Evolutionary conservation across 2,888 invertebrate genomes (phyloP).

Genomic region (Drosophila macrospina): DNA sequence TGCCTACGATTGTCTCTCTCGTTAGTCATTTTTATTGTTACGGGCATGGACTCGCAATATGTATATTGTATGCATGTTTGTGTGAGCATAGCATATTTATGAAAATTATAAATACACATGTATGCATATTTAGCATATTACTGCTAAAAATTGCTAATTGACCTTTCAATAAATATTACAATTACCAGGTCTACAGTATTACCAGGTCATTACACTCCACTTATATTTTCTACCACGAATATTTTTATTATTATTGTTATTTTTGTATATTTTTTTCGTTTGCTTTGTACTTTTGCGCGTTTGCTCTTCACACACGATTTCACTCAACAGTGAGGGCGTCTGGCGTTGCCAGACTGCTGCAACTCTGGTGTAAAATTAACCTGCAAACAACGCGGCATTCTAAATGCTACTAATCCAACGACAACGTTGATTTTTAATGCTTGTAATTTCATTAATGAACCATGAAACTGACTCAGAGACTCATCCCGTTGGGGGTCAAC

Average conservation of each 20-base stretch:
- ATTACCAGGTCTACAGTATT: slow-evolving; percentile 10
- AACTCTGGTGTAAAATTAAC: slow-evolving; percentile 41
- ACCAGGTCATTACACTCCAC: slow-evolving; percentile 53
- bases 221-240: slow-evolving; percentile 45
- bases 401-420: slow-evolving; percentile 33
- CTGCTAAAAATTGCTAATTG: slow-evolving; percentile 24
- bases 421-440: slow-evolving; percentile 9
- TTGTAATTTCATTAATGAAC: slow-evolving; percentile 29
- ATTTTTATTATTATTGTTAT: slow-evolving; percentile 54
- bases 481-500: slow-evolving; percentile 11
- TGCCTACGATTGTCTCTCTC: slow-evolving; percentile 43
- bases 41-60: slow-evolving; percentile 39
- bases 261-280: slow-evolving; percentile 43
- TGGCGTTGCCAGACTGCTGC: slow-evolving; percentile 63
- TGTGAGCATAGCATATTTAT: slow-evolving; percentile 9
- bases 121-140: slow-evolving; percentile 29
- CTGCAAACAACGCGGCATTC: slow-evolving; percentile 46
- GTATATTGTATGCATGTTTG: slow-evolving; percentile 4
- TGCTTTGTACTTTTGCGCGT: slow-evolving; percentile 53
- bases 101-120: slow-evolving; percentile 44
- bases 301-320: slow-evolving; percentile 66
- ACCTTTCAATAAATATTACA: slow-evolving; percentile 19
- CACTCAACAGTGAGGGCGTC: slow-evolving; percentile 44
- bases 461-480: slow-evolving; percentile 10
- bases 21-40: slow-evolving; percentile 58